phyloP scores from a whole-genome alignment of 2,797 vertebrate genomes.

The Cryptoblepharus egeriae region DNA sequence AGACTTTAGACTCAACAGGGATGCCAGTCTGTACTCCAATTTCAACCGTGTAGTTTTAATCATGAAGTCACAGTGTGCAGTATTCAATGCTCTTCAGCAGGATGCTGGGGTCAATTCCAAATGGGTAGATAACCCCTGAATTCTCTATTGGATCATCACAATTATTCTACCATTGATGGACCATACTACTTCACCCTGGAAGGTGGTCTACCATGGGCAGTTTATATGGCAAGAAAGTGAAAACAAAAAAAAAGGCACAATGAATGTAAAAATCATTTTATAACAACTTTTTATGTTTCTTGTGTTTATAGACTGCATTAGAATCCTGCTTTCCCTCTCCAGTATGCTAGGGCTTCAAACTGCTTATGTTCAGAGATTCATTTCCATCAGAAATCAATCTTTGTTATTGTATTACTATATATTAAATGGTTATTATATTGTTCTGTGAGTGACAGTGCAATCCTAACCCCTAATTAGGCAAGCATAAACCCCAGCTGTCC shows the following conservation, averaged over 20 bases:
- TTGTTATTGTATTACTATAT: no score
- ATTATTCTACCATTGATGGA: background rate
- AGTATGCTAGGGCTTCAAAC: background rate
- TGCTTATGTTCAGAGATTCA: background rate
- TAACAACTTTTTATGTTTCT: background rate
- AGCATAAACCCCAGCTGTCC: no score
- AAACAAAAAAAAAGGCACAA: background rate
- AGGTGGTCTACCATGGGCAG: background rate
- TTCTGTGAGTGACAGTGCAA: background rate
- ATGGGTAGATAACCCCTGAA: background rate
- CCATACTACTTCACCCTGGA: background rate
- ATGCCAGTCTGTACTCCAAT: background rate
- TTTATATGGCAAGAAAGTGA: background rate
- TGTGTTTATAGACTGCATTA: background rate
- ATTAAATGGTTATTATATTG: background rate
- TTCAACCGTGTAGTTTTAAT: constrained; percentile 1
- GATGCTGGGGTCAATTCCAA: constrained; percentile 10
- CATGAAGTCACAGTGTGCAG: background rate
- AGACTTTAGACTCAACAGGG: background rate
- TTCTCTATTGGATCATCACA: constrained; percentile 3
- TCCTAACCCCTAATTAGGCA: no score
- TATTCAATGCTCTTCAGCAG: background rate
- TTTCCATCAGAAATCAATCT: background rate
- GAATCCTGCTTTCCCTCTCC: background rate
- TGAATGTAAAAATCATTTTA: background rate